Evolutionary conservation across 92 coral and sea anemone species (phyloP).

Genomic region (Palythoa grandis): DNA sequence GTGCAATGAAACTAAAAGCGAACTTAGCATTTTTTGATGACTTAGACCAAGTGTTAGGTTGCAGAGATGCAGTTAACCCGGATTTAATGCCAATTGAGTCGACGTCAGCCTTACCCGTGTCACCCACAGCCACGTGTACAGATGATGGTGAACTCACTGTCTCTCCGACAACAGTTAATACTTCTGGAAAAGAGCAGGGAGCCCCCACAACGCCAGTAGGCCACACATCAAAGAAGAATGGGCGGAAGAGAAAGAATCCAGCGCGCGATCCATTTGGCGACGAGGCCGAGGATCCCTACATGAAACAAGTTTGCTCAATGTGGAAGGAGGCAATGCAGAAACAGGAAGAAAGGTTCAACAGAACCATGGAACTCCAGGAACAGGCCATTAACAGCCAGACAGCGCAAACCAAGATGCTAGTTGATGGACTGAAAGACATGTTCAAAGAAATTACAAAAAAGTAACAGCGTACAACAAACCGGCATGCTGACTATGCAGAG

Average conservation of each 20-base stretch:
- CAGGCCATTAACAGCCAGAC: constrained; percentile 59
- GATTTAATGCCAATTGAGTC: constrained; percentile 53
- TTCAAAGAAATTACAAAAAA: constrained; percentile 38
- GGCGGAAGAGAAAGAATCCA: constrained; percentile 15
- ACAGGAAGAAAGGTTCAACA: constrained; percentile 47
- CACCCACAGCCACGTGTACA: constrained; percentile 17
- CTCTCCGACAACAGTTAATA: constrained; percentile 3
- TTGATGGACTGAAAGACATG: constrained; percentile 56
- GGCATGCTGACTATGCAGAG: constrained; percentile 13
- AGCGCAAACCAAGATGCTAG: constrained; percentile 56
- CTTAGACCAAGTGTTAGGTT: constrained; percentile 31
- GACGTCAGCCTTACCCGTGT: constrained; percentile 31
- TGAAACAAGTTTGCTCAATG: constrained; percentile 53
- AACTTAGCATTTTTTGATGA: constrained; percentile 48
- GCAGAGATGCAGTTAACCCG: constrained; percentile 59
- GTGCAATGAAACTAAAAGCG: constrained; percentile 31
- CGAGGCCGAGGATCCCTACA: constrained; percentile 32
- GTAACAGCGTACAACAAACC: neutral
- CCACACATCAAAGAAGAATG: neutral
- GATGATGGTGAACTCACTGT: constrained; percentile 3
- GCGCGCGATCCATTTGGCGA: constrained; percentile 11
- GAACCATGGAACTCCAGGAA: constrained; percentile 53
- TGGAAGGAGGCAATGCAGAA: constrained; percentile 52
- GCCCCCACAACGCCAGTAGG: neutral
- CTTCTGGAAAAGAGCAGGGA: neutral